A percentile compares a stretch with the other conserved stretches of the same genome.
Evolutionary conservation across 2,797 vertebrate genomes (phyloP).

Genomic region (Alca torda): DNA sequence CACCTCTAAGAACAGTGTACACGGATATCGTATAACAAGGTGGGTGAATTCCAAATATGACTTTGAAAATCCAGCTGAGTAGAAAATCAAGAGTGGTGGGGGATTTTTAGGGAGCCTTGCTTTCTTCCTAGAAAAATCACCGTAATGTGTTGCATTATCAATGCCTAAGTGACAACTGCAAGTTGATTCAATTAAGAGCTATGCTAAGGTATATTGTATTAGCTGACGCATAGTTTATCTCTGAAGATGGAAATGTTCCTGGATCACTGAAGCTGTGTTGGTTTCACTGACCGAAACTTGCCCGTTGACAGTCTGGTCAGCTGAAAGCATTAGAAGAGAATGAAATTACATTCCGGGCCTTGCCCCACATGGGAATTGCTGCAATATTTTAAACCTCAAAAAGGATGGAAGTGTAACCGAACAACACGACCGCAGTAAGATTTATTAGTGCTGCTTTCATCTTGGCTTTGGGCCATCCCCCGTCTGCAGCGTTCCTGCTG

Average conservation of each 20-base stretch:
- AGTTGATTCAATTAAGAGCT: not conserved
- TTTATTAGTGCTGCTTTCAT: constrained; percentile 47
- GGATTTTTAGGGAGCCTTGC: not conserved
- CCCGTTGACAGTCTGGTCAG: not conserved
- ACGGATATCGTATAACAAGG: not conserved
- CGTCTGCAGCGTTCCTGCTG: constrained; percentile 33
- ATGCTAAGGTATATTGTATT: not conserved
- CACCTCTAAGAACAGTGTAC: not conserved
- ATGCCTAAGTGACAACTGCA: not conserved
- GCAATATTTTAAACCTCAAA: constrained; percentile 17
- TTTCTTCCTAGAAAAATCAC: not conserved
- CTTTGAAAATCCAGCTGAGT: not conserved
- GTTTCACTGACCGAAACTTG: not conserved
- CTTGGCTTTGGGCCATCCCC: constrained; percentile 37
- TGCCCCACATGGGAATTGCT: constrained; percentile 32
- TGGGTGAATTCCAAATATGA: not conserved
- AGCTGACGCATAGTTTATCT: not conserved
- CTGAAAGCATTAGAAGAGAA: not conserved
- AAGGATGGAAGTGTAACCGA: not conserved
- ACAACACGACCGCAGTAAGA: not conserved
- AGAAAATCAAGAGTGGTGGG: not conserved
- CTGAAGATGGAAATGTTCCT: not conserved
- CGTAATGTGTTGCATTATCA: not conserved
- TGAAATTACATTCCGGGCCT: constrained; percentile 18
- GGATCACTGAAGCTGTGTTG: not conserved